A percentile compares a stretch with the other conserved stretches of the same genome.
These are phyloP conservation scores for Caenorhabditis auriculariae DNA, from an alignment of 2,888 invertebrate species.

Conservation along the genomic window DNA sequence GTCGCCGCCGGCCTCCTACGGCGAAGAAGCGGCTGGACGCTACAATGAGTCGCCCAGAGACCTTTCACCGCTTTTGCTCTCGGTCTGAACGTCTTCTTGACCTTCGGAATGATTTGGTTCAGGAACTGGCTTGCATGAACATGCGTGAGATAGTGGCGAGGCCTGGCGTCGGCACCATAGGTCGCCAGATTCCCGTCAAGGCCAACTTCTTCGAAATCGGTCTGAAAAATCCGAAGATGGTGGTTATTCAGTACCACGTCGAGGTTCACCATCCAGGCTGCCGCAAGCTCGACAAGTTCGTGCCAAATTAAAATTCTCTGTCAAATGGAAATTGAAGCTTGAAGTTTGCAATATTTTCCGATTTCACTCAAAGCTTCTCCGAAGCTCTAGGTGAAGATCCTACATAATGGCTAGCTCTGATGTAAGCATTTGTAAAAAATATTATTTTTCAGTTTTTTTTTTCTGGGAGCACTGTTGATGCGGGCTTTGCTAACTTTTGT, in stretches of 20 bases:
- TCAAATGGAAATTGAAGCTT: not conserved
- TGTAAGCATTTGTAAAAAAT: too few relatives aligned
- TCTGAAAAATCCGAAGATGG: constrained; percentile 37
- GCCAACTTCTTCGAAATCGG: constrained; percentile 56
- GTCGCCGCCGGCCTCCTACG: constrained; percentile 18
- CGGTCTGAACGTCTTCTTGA: constrained; percentile 1
- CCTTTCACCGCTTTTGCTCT: constrained; percentile 31
- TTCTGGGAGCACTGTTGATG: too few relatives aligned
- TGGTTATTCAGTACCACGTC: constrained; percentile 58
- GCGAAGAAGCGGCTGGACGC: constrained; percentile 5
- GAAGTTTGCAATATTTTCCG: too few relatives aligned
- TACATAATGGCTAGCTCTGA: too few relatives aligned
- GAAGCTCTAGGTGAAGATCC: too few relatives aligned
- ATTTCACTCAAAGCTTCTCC: too few relatives aligned
- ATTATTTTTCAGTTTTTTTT: too few relatives aligned
- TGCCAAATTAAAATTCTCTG: not conserved
- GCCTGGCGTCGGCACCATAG: constrained; percentile 45
- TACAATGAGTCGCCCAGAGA: constrained; percentile 31
- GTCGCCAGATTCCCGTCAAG: constrained; percentile 45
- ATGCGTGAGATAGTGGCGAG: constrained; percentile 45
- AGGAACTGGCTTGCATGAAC: constrained; percentile 49
- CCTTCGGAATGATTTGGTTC: constrained; percentile 1
- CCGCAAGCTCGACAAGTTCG: constrained; percentile 52
- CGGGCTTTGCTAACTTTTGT: too few relatives aligned
- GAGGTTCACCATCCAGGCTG: constrained; percentile 54